phyloP scores from a whole-genome alignment of 2,888 invertebrate species.

The Chaetoderma sp. region DNA sequence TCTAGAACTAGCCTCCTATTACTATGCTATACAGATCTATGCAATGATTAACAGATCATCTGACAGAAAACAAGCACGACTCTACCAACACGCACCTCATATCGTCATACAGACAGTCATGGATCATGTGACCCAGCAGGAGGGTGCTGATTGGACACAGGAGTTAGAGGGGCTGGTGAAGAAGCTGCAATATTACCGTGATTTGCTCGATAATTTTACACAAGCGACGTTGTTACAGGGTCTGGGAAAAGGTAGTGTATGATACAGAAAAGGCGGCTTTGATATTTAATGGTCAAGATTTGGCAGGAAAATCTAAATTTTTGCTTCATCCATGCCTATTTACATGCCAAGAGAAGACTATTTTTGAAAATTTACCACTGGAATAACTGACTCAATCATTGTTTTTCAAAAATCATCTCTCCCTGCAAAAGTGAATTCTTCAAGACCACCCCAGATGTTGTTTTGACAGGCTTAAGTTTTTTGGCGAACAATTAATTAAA shows the following conservation, averaged over 20 bases:
- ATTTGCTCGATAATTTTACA: conserved; percentile 67
- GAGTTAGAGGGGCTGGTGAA: conserved; percentile 46
- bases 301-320: no score
- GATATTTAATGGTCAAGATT: no score
- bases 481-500: no score
- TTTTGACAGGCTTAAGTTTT: no score
- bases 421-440: no score
- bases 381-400: no score
- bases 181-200: conserved; percentile 63
- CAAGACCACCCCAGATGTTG: no score
- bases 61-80: conserved; percentile 37
- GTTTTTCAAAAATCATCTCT: neutral
- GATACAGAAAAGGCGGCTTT: neutral
- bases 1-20: conserved; percentile 69
- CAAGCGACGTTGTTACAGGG: conserved; percentile 70
- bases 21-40: conserved; percentile 67
- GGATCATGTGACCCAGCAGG: conserved; percentile 41
- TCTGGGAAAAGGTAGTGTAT: conserved; percentile 67
- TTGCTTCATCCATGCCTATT: no score
- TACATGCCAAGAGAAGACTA: no score
- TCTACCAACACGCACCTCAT: conserved; percentile 45
- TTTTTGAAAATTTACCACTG: no score
- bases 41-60: conserved; percentile 42
- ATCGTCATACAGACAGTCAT: conserved; percentile 51
- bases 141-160: conserved; percentile 43